phyloP scores from a whole-genome alignment of 2,888 invertebrate genomes.

The Clivina fossor region DNA sequence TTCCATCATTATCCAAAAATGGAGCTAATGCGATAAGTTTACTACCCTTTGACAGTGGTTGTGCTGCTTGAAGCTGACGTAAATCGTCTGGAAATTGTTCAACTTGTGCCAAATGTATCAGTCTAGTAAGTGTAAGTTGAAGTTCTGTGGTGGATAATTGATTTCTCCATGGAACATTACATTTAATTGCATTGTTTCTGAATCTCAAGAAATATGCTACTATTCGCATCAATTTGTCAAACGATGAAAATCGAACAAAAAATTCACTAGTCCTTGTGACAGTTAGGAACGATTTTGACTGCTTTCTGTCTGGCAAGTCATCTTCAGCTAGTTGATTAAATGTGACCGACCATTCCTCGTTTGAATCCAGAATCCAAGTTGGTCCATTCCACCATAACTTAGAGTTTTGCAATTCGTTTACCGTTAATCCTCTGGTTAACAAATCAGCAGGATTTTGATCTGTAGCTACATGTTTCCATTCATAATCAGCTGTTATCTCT shows the following conservation, averaged over 20 bases:
- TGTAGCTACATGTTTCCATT: conserved; percentile 29
- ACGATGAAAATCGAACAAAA: not conserved
- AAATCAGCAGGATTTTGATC: conserved; percentile 36
- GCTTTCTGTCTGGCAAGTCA: too few relatives aligned
- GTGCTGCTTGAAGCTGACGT: not conserved
- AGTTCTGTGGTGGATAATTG: not conserved
- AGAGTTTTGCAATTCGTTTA: not conserved
- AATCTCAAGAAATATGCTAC: not conserved
- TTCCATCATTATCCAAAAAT: not conserved
- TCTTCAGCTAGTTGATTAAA: too few relatives aligned
- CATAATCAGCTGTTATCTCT: not conserved
- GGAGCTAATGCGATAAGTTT: conserved; percentile 7
- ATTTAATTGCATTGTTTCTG: not conserved
- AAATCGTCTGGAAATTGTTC: not conserved
- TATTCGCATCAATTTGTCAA: not conserved
- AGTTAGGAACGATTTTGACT: too few relatives aligned
- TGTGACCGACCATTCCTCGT: too few relatives aligned
- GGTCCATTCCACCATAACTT: not conserved
- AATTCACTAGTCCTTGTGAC: too few relatives aligned
- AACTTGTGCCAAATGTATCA: not conserved
- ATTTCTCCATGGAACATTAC: not conserved
- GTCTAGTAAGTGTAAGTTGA: not conserved
- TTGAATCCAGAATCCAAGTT: not conserved
- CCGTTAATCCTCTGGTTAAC: conserved; percentile 35
- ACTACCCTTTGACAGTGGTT: not conserved